A percentile compares a stretch with the other conserved stretches of the same genome.
phyloP scores from a whole-genome alignment of 2,888 invertebrate genomes.

The Agriopis marginaria region DNA sequence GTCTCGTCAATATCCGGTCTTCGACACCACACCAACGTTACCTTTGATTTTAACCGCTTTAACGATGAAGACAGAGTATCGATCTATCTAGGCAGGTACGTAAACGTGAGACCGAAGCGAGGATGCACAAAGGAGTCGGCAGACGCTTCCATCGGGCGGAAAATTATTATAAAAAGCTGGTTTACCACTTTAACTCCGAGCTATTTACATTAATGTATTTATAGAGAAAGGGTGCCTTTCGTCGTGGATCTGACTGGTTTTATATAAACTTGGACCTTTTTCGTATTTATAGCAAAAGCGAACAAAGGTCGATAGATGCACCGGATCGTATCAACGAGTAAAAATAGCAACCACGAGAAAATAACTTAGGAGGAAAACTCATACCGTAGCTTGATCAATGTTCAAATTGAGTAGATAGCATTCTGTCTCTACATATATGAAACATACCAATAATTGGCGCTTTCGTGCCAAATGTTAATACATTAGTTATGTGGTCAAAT shows the following conservation, averaged over 20 bases:
- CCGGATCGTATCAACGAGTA: constrained; percentile 36
- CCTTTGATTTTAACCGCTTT: constrained; percentile 12
- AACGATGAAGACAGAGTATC: constrained; percentile 18
- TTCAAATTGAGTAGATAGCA: constrained; percentile 1
- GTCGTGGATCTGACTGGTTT: constrained; percentile 33
- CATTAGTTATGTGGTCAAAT: constrained; percentile 24
- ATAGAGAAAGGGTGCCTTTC: constrained; percentile 35
- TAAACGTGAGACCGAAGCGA: constrained; percentile 6
- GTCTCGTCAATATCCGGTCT: constrained; percentile 2
- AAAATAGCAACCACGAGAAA: constrained; percentile 36
- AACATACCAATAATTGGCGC: constrained; percentile 6
- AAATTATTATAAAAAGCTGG: constrained; percentile 16
- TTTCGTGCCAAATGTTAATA: constrained; percentile 9
- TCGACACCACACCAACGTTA: background rate
- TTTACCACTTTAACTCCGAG: constrained; percentile 11
- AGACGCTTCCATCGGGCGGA: constrained; percentile 7
- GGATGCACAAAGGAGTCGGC: constrained; percentile 15
- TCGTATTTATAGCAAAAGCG: constrained; percentile 34
- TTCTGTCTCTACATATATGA: constrained; percentile 2
- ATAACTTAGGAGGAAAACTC: constrained; percentile 3
- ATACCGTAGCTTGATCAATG: background rate
- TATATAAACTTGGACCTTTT: constrained; percentile 37
- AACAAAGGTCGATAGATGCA: constrained; percentile 43
- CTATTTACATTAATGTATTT: constrained; percentile 34
- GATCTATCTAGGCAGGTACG: constrained; percentile 5